A percentile compares a stretch with the other conserved stretches of the same genome.
Conservation (phyloP, 92 coral and sea anemone genomes). For the Blastomussa wellsi region DNA sequence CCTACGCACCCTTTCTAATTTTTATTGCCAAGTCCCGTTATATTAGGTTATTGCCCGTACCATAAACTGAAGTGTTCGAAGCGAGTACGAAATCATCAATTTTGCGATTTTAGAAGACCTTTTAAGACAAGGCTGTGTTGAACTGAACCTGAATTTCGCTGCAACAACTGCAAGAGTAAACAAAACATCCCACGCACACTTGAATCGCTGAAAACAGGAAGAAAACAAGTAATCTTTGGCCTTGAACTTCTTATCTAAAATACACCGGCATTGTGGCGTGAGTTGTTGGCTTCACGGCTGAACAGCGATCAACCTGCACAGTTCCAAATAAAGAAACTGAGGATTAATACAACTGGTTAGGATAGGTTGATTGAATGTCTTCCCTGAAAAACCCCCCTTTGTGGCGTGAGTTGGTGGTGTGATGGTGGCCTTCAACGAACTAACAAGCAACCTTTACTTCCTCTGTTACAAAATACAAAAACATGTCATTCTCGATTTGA, state of each 20-base stretch:
- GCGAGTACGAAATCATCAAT: too few species aligned
- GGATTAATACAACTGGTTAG: neutral
- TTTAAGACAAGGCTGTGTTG: too few species aligned
- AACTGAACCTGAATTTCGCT: too few species aligned
- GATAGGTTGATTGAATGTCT: neutral
- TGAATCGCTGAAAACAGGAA: neutral
- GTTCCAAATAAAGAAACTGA: neutral
- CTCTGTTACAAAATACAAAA: neutral
- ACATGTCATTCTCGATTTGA: neutral
- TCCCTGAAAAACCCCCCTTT: neutral
- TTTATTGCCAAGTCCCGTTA: too few species aligned
- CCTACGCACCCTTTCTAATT: too few species aligned
- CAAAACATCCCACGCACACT: neutral
- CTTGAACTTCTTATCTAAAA: neutral
- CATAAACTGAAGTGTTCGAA: too few species aligned
- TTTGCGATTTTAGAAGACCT: too few species aligned
- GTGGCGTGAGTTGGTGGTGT: neutral
- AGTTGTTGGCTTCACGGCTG: neutral
- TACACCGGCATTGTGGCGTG: neutral
- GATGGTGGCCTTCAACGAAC: neutral
- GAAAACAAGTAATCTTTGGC: neutral
- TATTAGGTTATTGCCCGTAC: too few species aligned
- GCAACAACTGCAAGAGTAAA: too few species aligned
- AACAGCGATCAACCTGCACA: neutral
- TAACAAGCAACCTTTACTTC: neutral